phyloP scores from a whole-genome alignment of 2,888 invertebrate species.

The Pyrrhosoma nymphula region DNA sequence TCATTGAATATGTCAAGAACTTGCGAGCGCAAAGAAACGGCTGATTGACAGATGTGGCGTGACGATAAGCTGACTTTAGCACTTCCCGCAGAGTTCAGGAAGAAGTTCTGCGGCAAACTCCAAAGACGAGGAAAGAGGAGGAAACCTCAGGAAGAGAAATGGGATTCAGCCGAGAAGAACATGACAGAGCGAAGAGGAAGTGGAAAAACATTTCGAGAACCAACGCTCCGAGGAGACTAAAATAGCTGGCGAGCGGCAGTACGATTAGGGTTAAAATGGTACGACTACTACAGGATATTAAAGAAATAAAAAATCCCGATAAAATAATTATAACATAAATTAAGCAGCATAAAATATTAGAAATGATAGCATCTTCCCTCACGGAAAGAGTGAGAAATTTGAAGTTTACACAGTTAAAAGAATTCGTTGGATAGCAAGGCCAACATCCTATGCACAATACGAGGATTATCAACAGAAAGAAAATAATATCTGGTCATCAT shows the following conservation, averaged over 20 bases:
- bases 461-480: too few species aligned
- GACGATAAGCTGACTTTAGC: slow-evolving; percentile 32
- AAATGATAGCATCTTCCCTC: too few species aligned
- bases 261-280: neutral
- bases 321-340: neutral
- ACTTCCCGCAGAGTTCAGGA: neutral
- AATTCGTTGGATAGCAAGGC: too few species aligned
- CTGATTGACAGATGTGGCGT: slow-evolving; percentile 29
- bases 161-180: neutral
- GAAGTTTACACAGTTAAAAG: too few species aligned
- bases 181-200: neutral
- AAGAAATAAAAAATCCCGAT: neutral
- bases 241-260: neutral
- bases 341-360: too few species aligned
- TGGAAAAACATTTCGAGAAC: neutral
- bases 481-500: too few species aligned
- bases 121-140: neutral
- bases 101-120: neutral
- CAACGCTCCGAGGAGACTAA: neutral
- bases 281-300: too few species aligned
- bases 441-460: too few species aligned
- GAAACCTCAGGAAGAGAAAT: neutral
- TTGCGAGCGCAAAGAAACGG: neutral
- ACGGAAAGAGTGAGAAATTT: too few species aligned
- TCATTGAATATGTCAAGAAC: slow-evolving; percentile 26